A percentile compares a stretch with the other conserved stretches of the same genome.
Evolutionary conservation across 2,797 vertebrate species (phyloP).

Genomic region (Anomalospiza imberbis): DNA sequence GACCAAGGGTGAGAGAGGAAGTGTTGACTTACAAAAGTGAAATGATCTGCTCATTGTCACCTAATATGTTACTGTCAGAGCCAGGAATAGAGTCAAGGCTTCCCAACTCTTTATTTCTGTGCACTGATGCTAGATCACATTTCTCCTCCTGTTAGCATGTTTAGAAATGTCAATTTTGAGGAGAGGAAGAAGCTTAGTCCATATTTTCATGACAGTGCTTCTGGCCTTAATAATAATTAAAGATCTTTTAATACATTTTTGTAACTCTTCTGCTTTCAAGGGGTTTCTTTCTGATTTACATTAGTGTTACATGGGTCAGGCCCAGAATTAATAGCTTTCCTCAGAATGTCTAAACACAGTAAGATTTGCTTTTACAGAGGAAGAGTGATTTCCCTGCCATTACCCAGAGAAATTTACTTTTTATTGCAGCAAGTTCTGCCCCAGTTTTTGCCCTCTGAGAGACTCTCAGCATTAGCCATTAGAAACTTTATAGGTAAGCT

Average conservation of each 20-base stretch:
- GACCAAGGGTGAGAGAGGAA: not conserved
- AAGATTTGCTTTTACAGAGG: not conserved
- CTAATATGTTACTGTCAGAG: not conserved
- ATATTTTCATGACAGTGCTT: not conserved
- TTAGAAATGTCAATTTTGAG: not conserved
- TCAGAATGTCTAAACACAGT: not conserved
- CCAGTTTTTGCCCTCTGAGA: conserved; percentile 33
- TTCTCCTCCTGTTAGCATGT: not conserved
- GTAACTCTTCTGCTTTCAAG: not conserved
- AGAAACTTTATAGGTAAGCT: conserved; percentile 24
- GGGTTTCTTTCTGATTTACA: not conserved
- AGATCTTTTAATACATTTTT: not conserved
- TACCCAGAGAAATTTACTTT: not conserved
- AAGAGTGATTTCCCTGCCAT: not conserved
- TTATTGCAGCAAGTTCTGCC: conserved; percentile 7
- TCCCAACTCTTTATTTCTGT: not conserved
- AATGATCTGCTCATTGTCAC: not conserved
- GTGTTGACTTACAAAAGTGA: not conserved
- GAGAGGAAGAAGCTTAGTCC: not conserved
- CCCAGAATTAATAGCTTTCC: not conserved
- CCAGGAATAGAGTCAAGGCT: not conserved
- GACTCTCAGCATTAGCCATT: not conserved
- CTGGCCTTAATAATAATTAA: not conserved
- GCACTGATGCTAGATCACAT: not conserved
- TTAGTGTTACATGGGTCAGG: not conserved